A percentile compares a stretch with the other conserved stretches of the same genome.
phyloP scores from a whole-genome alignment of 1,140 invertebrate species.

The Tetranychus urticae region DNA sequence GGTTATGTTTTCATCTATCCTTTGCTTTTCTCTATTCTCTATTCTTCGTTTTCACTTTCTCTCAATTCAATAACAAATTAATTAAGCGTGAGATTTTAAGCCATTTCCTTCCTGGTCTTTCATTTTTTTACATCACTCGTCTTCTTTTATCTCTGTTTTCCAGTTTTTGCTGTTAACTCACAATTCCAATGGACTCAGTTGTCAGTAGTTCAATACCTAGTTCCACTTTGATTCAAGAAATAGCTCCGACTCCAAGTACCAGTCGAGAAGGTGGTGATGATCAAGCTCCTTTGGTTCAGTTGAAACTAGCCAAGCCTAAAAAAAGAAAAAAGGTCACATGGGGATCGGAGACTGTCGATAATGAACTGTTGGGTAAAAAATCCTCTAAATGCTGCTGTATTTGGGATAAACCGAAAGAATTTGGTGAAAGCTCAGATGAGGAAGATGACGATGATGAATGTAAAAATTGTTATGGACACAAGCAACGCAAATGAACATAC shows the following conservation, averaged over 20 bases:
- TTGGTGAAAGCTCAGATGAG: slow-evolving; percentile 56
- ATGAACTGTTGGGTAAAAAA: slow-evolving; percentile 30
- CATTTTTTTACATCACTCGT: too few species aligned
- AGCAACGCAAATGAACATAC: neutral
- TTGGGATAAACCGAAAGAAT: slow-evolving; percentile 49
- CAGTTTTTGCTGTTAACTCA: too few species aligned
- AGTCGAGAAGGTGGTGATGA: neutral
- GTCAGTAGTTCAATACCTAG: neutral
- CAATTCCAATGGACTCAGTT: neutral
- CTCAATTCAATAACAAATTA: too few species aligned
- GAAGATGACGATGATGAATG: slow-evolving; percentile 45
- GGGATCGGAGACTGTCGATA: slow-evolving; percentile 28
- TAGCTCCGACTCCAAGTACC: neutral
- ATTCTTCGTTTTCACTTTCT: too few species aligned
- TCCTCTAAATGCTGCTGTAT: slow-evolving; percentile 52
- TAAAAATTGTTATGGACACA: slow-evolving; percentile 3
- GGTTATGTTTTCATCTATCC: too few species aligned
- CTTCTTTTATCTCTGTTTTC: too few species aligned
- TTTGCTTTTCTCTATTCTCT: too few species aligned
- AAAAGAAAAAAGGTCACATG: slow-evolving; percentile 25
- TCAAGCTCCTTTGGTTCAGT: neutral
- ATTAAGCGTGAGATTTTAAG: too few species aligned
- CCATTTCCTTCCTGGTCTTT: too few species aligned
- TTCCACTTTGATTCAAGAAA: neutral
- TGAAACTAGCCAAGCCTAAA: slow-evolving; percentile 70